Evolutionary conservation across 2,888 invertebrate species (phyloP), one percentile per base, ranked within the genome.

Genomic region (Meandrusa payeni): DNA sequence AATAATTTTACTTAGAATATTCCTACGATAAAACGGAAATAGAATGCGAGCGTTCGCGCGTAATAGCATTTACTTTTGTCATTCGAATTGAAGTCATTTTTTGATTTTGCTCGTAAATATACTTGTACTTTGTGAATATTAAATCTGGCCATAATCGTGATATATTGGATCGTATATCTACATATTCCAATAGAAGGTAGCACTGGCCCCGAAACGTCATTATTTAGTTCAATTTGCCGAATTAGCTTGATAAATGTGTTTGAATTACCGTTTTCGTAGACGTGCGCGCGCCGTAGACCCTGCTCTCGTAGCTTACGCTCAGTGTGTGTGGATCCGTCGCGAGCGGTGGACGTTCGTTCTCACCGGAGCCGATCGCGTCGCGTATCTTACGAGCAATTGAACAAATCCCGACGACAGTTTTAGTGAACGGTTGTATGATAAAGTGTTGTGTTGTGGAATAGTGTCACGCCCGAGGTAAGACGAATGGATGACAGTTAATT

Each of bases 231-330:
- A 83, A 83, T 85, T 82, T 80, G 68, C 73, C 68, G 76, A 83
- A 83, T 83, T 83, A 82, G 74, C 73, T 65, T 77, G 79, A 82
- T 82, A 81, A 83, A 85, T 85, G 77, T 78, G 74, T 83, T 82
- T 78, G 72, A 81, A 81, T 82, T 83, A 76, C 70, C 67, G 76
- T 79, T 80, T 76, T 76, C 65, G 69, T 69, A 67, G 65, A 66
- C 53, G 55, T 69, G 66, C 85, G 86, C 86, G 85, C 86, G 85
- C 83, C 83, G 81, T 72, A 66, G 67, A 55, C 51, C 55, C 64
- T 63, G 61, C 60, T 61, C 57, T 54, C 52, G 62, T 41, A 61
- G 59, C 64, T 60, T 59, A 64, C 44, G 67, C 65, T 73, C 74
- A 81, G 82, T 83, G 56, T 57, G 46, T 43, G 40, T 39, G 33